These are phyloP conservation scores for Macrotis lagotis DNA, from an alignment of 2,113 vertebrate genomes.

Conservation along the genomic window DNA sequence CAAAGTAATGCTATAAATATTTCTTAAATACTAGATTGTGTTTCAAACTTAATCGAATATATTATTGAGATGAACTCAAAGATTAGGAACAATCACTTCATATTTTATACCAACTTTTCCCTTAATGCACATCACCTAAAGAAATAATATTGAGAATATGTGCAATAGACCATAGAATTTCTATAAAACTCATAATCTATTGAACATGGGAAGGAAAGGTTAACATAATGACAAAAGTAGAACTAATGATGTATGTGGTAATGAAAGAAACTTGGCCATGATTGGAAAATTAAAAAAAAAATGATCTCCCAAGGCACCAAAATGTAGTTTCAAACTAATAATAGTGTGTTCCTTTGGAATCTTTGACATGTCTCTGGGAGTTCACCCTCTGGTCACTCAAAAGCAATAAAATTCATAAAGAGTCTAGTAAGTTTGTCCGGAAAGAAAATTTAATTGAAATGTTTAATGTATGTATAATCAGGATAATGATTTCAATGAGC, in stretches of 20 bases:
- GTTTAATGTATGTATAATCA: background rate
- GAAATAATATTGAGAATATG: background rate
- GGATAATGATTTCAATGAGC: background rate
- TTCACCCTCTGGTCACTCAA: background rate
- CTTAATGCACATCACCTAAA: background rate
- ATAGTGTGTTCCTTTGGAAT: background rate
- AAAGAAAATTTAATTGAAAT: background rate
- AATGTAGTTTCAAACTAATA: background rate
- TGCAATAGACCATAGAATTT: background rate
- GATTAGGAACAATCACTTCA: background rate
- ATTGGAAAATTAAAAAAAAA: background rate
- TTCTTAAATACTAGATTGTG: background rate
- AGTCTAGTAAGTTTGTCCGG: background rate
- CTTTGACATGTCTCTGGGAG: background rate
- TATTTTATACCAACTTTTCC: background rate
- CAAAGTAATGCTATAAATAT: background rate
- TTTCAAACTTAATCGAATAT: background rate
- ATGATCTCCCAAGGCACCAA: background rate
- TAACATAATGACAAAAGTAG: background rate
- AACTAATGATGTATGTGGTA: background rate
- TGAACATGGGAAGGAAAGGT: background rate
- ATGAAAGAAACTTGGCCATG: background rate
- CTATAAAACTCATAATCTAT: background rate
- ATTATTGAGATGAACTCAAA: background rate
- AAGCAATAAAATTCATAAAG: background rate